phyloP scores from a whole-genome alignment of 2,113 vertebrate genomes.

The Donacobius atricapilla region DNA sequence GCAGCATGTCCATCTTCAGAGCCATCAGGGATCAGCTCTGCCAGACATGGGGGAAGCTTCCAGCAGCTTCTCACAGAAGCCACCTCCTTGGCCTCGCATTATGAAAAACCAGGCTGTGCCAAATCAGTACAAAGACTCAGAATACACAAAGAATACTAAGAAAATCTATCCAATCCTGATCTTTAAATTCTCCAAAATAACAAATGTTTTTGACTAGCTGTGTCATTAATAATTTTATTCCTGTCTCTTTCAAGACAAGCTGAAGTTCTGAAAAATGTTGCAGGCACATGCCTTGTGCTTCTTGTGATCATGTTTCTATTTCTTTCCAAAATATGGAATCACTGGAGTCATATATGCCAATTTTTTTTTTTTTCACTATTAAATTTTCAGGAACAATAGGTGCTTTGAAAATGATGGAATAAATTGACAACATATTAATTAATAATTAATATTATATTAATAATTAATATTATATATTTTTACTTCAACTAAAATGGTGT shows the following conservation, averaged over 20 bases:
- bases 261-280: neutral
- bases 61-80: neutral
- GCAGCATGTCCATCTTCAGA: neutral
- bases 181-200: neutral
- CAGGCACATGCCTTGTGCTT: neutral
- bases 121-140: neutral
- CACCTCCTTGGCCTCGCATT: fast-evolving
- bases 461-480: neutral
- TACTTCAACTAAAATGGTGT: neutral
- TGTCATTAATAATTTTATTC: neutral
- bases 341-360: neutral
- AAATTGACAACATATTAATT: neutral
- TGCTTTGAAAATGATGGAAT: neutral
- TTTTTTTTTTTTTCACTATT: neutral
- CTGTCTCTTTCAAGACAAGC: neutral
- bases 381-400: neutral
- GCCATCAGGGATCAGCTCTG: neutral
- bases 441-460: too few relatives aligned
- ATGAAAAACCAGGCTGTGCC: neutral
- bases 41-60: fast-evolving
- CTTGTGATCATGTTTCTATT: neutral
- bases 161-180: neutral
- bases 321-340: neutral
- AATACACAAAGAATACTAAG: neutral
- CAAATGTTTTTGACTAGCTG: neutral